Base-by-base conservation (phyloP, 2,888 invertebrate genomes). In the Eupithecia vulgata region DNA sequence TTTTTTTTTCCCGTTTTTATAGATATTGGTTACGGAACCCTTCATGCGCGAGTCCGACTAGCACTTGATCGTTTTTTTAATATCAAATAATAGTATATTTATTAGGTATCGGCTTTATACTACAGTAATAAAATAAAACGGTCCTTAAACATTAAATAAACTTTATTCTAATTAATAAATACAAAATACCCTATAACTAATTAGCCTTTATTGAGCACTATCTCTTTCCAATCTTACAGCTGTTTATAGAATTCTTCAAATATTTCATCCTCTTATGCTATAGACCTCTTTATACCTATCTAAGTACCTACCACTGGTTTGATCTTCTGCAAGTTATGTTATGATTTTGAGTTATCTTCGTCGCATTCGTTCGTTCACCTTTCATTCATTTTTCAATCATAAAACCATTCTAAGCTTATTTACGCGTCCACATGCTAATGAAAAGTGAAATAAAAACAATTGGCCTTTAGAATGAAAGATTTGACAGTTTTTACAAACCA, bases 141-240 rank as follows among this genome's bases (percentile, higher is more conserved):
- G 10, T 37, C 12, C 13, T 57, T 5, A 25, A 67, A 57, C 67
- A 71, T 57, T 62, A 71, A 69, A 74, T 75, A 37, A 37, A 71
- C 68, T 72, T 71, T 72, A 74, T 64, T 66, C 67, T 71, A 76
- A 17, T 35, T 67, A 78, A 78, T 78, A 78, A 76, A 78, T 76
- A 78, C 62, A 74, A 52, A 61, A 62, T 70, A 73, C 61, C 71
- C 78, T 79, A 78, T 73, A 66, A 73, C 75, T 79, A 79, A 66
- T 79, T 69, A 78, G 78, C 77, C 76, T 80, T 77, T 79, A 74
- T 67, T 76, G 61, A 72, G 68, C 45, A 70, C 65, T 73, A 66
- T 71, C 61, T 72, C 72, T 70, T 75, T 73, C 68, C 59, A 71
- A 71, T 68, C 71, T 59, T 30, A 64, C 57, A 68, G 68, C 73